phyloP scores from a whole-genome alignment of 2,113 vertebrate genomes.

The Cercopithecus mona region DNA sequence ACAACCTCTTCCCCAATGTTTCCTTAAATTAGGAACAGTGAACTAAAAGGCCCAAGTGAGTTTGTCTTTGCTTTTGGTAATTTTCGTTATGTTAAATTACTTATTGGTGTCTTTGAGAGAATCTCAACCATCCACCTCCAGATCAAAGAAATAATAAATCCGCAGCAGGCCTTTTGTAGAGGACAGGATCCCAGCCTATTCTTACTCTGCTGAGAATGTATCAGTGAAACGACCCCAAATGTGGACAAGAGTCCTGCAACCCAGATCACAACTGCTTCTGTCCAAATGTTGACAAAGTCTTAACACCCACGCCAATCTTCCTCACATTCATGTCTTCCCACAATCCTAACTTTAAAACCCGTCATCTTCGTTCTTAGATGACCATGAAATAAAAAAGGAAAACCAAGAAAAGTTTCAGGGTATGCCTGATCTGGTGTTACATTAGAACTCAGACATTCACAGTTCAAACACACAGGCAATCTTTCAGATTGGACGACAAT shows the following conservation, averaged over 20 bases:
- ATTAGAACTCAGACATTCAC: neutral
- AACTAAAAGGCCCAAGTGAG: neutral
- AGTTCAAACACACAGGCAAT: neutral
- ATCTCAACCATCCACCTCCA: neutral
- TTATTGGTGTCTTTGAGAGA: neutral
- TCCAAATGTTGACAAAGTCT: neutral
- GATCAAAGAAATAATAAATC: neutral
- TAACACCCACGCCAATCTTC: neutral
- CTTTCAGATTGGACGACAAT: neutral
- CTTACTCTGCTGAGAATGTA: no score
- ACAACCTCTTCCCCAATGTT: neutral
- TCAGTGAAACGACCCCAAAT: neutral
- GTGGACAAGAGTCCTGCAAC: neutral
- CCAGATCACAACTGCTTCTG: neutral
- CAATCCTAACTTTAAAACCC: neutral
- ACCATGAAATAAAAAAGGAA: neutral
- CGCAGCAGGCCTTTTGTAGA: neutral
- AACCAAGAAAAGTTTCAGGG: neutral
- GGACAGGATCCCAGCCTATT: neutral
- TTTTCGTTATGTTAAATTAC: neutral
- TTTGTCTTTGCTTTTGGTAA: neutral
- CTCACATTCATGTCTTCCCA: neutral
- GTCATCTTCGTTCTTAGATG: neutral
- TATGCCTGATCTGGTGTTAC: neutral
- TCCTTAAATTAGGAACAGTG: neutral